Evolutionary conservation across 2,113 vertebrate species (phyloP).

Genomic region (Cyanoliseus patagonus): DNA sequence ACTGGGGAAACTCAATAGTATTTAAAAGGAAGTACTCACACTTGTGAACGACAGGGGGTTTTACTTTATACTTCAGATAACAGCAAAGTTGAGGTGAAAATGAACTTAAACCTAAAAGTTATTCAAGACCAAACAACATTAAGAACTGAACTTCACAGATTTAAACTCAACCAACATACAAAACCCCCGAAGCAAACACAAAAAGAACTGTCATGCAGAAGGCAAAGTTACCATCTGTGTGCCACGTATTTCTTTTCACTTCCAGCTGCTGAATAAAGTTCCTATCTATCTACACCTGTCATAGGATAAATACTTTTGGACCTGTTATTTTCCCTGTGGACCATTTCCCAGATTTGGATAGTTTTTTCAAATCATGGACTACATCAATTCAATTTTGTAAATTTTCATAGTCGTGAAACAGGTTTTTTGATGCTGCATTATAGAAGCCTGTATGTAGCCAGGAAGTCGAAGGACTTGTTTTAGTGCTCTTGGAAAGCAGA

Average conservation of each 20-base stretch:
- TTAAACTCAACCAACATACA: not conserved
- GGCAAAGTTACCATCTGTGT: not conserved
- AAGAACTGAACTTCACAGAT: not conserved
- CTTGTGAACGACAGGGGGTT: not conserved
- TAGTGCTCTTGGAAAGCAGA: not conserved
- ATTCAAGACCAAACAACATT: not conserved
- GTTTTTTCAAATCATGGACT: not conserved
- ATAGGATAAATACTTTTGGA: not conserved
- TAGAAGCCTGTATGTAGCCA: not conserved
- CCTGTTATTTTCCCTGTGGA: accelerated
- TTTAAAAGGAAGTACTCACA: not conserved
- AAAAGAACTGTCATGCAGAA: not conserved
- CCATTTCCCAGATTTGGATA: not conserved
- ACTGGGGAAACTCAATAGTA: not conserved
- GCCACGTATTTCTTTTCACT: not conserved
- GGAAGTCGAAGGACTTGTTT: not conserved
- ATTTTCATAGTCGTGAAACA: not conserved
- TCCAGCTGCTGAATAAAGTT: not conserved
- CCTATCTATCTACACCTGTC: not conserved
- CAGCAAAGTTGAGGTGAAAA: not conserved
- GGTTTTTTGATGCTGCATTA: not conserved
- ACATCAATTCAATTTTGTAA: not conserved
- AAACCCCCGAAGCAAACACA: not conserved
- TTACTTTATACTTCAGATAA: not conserved
- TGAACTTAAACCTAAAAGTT: not conserved